These are phyloP conservation scores for Aplysina aerophoba DNA, from an alignment of 37 sponge, comb jelly and placozoan genomes.

Conservation along the genomic window DNA sequence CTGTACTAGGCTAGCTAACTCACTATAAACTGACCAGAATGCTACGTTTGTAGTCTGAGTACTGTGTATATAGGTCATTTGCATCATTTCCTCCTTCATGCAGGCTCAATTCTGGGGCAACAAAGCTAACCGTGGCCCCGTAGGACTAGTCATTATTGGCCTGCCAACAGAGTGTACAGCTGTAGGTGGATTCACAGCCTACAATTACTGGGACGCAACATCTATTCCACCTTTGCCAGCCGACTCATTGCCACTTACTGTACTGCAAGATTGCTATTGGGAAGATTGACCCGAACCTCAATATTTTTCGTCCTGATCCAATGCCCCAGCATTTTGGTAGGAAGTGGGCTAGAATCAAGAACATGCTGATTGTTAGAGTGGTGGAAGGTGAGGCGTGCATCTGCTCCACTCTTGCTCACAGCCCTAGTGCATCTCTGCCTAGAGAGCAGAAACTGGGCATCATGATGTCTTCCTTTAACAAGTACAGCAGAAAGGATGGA, in stretches of 20 bases:
- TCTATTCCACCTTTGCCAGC: slow-evolving; percentile 77
- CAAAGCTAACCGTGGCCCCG: slow-evolving; percentile 76
- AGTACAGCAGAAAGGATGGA: slow-evolving; percentile 83
- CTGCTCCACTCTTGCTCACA: slow-evolving; percentile 30
- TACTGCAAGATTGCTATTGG: slow-evolving; percentile 63
- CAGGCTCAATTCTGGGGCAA: slow-evolving; percentile 84
- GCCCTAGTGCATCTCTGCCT: slow-evolving; percentile 21
- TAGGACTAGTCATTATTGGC: slow-evolving; percentile 69
- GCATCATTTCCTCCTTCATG: background rate
- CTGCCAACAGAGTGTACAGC: slow-evolving; percentile 69
- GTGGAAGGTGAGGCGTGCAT: slow-evolving; percentile 58
- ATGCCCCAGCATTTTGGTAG: slow-evolving; percentile 69
- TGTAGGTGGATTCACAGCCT: slow-evolving; percentile 66
- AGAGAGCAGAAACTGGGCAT: slow-evolving; percentile 51
- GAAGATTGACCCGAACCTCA: slow-evolving; percentile 79
- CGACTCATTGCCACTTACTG: slow-evolving; percentile 57
- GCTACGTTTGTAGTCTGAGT: too few species aligned
- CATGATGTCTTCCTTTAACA: slow-evolving; percentile 87
- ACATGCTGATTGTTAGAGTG: slow-evolving; percentile 67
- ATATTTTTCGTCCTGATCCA: slow-evolving; percentile 87
- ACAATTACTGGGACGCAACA: slow-evolving; percentile 71
- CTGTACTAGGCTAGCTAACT: background rate
- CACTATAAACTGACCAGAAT: too few species aligned
- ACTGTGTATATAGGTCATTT: background rate
- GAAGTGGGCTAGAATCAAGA: slow-evolving; percentile 59